These are phyloP conservation scores for Cepaea hortensis DNA, from an alignment of 2,888 invertebrate genomes.

Conservation along the genomic window DNA sequence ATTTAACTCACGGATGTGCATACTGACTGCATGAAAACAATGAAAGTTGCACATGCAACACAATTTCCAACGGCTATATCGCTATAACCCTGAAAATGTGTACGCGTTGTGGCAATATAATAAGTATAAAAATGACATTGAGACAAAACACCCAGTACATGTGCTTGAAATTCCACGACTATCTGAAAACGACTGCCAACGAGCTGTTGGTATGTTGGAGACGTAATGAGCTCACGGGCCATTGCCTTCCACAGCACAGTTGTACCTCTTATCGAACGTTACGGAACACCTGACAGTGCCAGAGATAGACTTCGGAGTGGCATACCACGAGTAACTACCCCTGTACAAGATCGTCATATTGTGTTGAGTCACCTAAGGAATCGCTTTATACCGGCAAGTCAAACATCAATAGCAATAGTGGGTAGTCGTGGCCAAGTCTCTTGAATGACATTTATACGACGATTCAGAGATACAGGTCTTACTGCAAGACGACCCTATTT, in stretches of 20 bases:
- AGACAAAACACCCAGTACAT: background rate
- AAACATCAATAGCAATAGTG: constrained; percentile 1
- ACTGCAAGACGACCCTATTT: background rate
- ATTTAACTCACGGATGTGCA: background rate
- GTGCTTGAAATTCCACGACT: background rate
- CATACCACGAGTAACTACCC: background rate
- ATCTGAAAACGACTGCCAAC: background rate
- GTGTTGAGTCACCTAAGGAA: background rate
- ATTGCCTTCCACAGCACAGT: background rate
- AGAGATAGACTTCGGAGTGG: background rate
- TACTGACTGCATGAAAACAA: background rate
- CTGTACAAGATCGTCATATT: background rate
- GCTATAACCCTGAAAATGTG: background rate
- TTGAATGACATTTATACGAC: background rate
- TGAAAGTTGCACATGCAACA: background rate
- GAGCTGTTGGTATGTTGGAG: background rate
- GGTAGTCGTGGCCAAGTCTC: constrained; percentile 9
- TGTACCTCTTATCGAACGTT: no score
- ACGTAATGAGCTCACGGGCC: background rate
- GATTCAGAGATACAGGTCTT: background rate
- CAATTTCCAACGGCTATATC: background rate
- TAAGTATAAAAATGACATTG: no score
- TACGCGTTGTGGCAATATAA: background rate
- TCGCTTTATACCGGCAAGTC: background rate
- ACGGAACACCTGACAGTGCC: background rate